These are phyloP conservation scores for Pocillopora meandrina DNA, from an alignment of 92 coral and sea anemone genomes.

Conservation along the genomic window DNA sequence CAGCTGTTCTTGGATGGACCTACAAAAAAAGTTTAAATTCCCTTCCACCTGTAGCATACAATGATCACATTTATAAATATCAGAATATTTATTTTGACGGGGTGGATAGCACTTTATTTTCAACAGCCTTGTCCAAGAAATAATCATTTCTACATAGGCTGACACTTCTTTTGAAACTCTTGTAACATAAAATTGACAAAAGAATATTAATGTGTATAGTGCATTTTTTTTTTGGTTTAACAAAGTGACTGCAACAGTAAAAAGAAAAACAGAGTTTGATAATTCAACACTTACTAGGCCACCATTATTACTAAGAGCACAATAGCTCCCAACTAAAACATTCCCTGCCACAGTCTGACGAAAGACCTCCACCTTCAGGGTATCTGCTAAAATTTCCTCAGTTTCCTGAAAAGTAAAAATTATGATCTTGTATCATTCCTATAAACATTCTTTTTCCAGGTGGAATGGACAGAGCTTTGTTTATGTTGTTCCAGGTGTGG, in stretches of 20 bases:
- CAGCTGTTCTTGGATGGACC: constrained; percentile 91
- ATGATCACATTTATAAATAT: not conserved
- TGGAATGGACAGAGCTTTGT: too few species aligned
- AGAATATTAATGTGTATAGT: too few species aligned
- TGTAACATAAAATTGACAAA: too few species aligned
- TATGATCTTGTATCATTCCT: not conserved
- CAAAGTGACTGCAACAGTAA: not conserved
- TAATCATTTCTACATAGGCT: too few species aligned
- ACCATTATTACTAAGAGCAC: constrained; percentile 96
- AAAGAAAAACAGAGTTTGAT: not conserved
- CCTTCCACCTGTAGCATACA: not conserved
- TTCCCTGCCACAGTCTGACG: constrained; percentile 95
- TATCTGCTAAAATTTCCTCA: constrained; percentile 97
- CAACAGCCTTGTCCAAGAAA: too few species aligned
- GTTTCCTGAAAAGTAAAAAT: constrained; percentile 74
- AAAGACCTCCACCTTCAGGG: constrained; percentile 94
- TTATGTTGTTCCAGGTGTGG: too few species aligned
- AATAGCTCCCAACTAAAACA: constrained; percentile 91
- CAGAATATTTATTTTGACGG: not conserved
- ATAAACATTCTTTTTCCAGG: not conserved
- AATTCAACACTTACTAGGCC: constrained; percentile 77
- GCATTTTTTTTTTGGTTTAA: not conserved
- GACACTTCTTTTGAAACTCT: too few species aligned
- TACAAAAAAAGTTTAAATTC: constrained; percentile 19
- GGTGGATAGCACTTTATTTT: not conserved